Evolutionary conservation across 2,888 invertebrate genomes (phyloP), one percentile per base, ranked within the genome.

Genomic region (Leptothorax acervorum): DNA sequence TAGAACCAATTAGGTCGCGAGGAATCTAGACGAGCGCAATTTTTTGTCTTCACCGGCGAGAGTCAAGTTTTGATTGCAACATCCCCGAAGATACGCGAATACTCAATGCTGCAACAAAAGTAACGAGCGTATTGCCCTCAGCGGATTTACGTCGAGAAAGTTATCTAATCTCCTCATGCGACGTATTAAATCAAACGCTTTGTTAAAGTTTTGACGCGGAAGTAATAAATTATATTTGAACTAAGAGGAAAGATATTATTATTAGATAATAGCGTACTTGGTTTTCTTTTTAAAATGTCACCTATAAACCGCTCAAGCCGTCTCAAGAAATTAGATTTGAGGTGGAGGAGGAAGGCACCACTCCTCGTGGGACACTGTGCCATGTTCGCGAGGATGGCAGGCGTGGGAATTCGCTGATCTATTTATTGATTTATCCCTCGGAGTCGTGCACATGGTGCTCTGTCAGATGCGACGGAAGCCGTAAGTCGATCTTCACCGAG

Each of bases 401-500:
- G 31, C 65, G 63, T 66, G 48, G 65, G 55, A 63, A 83, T 53
- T 83, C 18, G 51, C 60, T 35, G 83, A 83, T 83, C 55, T 48
- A 48, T 28, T 71, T 60, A 70, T 79, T 45, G 79, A 70, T 71
- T 79, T 70, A 79, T 79, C 28, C 23, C 15, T 55, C 65, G 48
- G 55, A 68, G 11, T 31, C 75, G 70, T 81, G 45, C 82, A 78
- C 74, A 78, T 74, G 84, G 57, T 45, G 82, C 78, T 18, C 65
- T 42, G 71, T 84, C 76, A 84, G 73, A 76, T 68, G 82, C 55
- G 86, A 90, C 90, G 87, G 89, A 89, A 90, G 90, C 88, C 82
- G 89, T 90, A 89, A 90, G 89, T 89, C 86, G 89, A 90, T 89
- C 90, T 84, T 85, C 82, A 35, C 60, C 65, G 42, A 74, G 88